These are phyloP conservation scores for Heterocephalus glaber DNA, from an alignment of 2,113 vertebrate species.

Conservation along the genomic window DNA sequence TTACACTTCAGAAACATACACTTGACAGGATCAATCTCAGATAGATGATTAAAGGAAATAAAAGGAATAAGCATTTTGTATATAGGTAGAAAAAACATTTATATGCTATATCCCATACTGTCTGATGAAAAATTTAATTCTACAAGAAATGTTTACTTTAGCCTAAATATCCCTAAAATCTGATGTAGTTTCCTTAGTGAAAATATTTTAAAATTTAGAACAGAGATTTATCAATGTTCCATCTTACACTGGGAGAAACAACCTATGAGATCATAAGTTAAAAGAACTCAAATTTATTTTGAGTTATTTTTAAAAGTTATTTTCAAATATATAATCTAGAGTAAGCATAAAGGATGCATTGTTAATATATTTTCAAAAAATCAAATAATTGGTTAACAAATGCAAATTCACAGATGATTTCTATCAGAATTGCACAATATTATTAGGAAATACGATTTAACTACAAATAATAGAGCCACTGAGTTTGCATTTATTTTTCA, in stretches of 20 bases:
- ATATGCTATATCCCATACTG: not conserved
- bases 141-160: slow-evolving; percentile 14
- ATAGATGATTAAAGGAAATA: not conserved
- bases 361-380: not conserved
- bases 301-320: not conserved
- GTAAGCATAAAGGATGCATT: not conserved
- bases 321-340: not conserved
- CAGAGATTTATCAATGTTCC: not conserved
- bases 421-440: not conserved
- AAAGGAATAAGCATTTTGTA: not conserved
- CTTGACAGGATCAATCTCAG: not conserved
- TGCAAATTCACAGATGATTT: not conserved
- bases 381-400: not conserved
- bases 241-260: not conserved
- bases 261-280: not conserved
- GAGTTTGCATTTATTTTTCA: slow-evolving; percentile 46
- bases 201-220: slow-evolving; percentile 17
- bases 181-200: not conserved
- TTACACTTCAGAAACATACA: not conserved
- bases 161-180: slow-evolving; percentile 8
- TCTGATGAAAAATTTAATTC: not conserved
- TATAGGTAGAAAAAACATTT: not conserved
- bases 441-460: not conserved
- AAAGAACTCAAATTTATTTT: not conserved
- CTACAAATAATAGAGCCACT: slow-evolving; percentile 25